These are phyloP conservation scores for Trichonephila clavata DNA, from an alignment of 1,140 invertebrate species.

Conservation along the genomic window DNA sequence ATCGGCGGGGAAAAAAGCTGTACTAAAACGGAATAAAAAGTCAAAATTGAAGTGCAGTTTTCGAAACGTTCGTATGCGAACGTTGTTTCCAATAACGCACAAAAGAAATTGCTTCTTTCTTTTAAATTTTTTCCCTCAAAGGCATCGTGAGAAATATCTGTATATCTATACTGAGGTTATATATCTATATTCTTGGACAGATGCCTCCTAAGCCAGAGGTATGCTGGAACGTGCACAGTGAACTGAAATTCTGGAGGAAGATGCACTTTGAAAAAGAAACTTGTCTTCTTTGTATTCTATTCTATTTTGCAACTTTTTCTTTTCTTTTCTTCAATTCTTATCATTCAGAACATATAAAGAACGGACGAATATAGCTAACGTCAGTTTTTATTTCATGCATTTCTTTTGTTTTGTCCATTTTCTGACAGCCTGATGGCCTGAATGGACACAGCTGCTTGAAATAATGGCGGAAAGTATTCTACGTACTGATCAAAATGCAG, in stretches of 20 bases:
- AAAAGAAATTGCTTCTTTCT: constrained; percentile 65
- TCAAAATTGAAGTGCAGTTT: constrained; percentile 18
- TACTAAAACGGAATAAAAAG: constrained; percentile 30
- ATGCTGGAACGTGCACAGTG: constrained; percentile 20
- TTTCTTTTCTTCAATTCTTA: not conserved
- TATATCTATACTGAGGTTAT: constrained; percentile 1
- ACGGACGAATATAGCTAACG: not conserved
- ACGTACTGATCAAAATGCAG: not conserved
- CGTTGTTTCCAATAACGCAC: constrained; percentile 67
- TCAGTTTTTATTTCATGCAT: not conserved
- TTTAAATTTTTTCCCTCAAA: not conserved
- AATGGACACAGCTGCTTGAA: constrained; percentile 36
- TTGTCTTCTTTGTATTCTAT: not conserved
- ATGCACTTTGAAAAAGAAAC: constrained; percentile 48
- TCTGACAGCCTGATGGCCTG: too few species aligned
- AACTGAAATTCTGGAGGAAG: constrained; percentile 46
- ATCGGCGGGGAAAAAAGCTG: not conserved
- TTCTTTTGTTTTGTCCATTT: not conserved
- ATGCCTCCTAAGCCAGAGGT: constrained; percentile 19
- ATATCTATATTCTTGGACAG: not conserved
- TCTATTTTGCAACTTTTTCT: not conserved
- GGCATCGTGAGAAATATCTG: constrained; percentile 18
- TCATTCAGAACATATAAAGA: constrained; percentile 23
- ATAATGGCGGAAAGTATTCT: constrained; percentile 21
- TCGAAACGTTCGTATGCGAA: constrained; percentile 54